phyloP scores from a whole-genome alignment of 2,113 vertebrate genomes.

The Hydrolagus affinis region DNA sequence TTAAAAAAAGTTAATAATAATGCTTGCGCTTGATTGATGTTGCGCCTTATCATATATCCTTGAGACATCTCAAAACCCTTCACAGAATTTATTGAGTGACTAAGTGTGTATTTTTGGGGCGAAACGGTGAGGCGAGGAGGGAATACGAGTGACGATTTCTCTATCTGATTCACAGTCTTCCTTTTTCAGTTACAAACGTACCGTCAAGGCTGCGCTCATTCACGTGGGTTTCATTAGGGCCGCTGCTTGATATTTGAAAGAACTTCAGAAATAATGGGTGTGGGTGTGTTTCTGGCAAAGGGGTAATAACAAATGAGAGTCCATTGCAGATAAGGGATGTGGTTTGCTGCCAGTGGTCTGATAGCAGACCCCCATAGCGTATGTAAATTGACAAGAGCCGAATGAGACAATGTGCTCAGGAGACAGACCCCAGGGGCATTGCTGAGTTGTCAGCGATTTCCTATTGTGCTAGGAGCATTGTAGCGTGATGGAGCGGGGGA shows the following conservation, averaged over 20 bases:
- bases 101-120: no score
- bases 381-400: conserved; percentile 64
- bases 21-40: no score
- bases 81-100: no score
- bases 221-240: conserved; percentile 70
- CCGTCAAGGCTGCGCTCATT: conserved; percentile 53
- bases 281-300: conserved; percentile 59
- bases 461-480: conserved; percentile 16
- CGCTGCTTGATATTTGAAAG: conserved; percentile 60
- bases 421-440: conserved; percentile 16
- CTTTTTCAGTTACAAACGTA: conserved; percentile 58
- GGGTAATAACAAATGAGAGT: conserved; percentile 75
- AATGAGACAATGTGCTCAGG: conserved; percentile 34
- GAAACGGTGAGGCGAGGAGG: no score
- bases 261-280: conserved; percentile 62
- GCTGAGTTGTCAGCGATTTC: conserved; percentile 20
- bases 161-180: no score
- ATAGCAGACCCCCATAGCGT: conserved; percentile 55
- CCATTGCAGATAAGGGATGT: conserved; percentile 64
- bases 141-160: no score
- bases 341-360: conserved; percentile 61
- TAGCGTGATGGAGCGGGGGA: neutral
- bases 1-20: no score
- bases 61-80: no score
- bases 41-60: no score